These are phyloP conservation scores for Macrosteles quadrilineatus DNA, from an alignment of 1,140 invertebrate genomes.

Conservation along the genomic window DNA sequence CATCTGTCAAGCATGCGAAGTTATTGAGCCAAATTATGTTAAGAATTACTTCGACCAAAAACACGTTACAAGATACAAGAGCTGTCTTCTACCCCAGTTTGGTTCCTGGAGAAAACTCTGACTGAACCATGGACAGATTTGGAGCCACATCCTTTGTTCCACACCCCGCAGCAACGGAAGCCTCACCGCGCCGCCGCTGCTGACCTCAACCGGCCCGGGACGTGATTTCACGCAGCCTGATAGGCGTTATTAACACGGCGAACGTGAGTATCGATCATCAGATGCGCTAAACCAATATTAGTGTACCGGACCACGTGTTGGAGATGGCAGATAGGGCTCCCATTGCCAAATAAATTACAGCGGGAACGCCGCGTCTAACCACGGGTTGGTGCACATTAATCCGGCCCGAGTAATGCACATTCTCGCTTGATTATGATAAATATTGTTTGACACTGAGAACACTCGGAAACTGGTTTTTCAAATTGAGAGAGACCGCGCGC, in stretches of 20 bases:
- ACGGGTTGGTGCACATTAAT: background rate
- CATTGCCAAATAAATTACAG: constrained; percentile 16
- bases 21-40: too few species aligned
- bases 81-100: too few species aligned
- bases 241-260: constrained; percentile 14
- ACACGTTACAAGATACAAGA: too few species aligned
- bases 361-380: background rate
- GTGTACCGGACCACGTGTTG: constrained; percentile 4
- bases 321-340: constrained; percentile 3
- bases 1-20: too few species aligned
- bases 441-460: constrained; percentile 7
- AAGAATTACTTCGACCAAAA: too few species aligned
- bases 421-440: constrained; percentile 3
- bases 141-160: too few species aligned
- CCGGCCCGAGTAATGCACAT: constrained; percentile 1
- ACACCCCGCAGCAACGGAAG: background rate
- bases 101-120: too few species aligned
- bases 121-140: too few species aligned
- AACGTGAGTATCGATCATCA: constrained; percentile 7
- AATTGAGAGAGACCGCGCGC: background rate
- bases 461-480: background rate
- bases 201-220: background rate
- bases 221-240: constrained; percentile 6
- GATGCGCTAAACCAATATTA: constrained; percentile 16
- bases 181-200: background rate